Percentiles rank a stretch among this genome's conserved stretches.
Conservation (phyloP, 2,113 vertebrate genomes). For the Oryzias javanicus region DNA sequence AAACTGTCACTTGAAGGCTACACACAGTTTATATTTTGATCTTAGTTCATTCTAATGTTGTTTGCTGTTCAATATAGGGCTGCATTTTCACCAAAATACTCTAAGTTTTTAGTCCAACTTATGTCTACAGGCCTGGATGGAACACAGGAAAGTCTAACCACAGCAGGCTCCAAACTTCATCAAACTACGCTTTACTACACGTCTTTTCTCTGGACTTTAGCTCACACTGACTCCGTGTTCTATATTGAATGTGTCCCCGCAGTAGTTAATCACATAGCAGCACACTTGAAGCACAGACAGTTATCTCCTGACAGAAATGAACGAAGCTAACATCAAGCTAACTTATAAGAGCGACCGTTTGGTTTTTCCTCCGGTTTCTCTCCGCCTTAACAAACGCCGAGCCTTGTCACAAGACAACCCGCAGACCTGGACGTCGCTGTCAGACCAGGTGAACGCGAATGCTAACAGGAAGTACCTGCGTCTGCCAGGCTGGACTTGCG, state of each 20-base stretch:
- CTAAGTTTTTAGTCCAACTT: neutral
- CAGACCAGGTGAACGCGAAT: conserved; percentile 26
- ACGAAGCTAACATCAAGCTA: conserved; percentile 31
- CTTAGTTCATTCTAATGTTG: neutral
- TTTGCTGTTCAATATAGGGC: neutral
- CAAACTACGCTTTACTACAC: neutral
- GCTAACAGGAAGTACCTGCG: conserved; percentile 41
- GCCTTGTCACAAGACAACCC: neutral
- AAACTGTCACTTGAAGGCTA: conserved; percentile 1
- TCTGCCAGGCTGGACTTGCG: conserved; percentile 10
- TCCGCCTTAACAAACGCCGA: neutral
- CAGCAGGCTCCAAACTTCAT: conserved; percentile 1
- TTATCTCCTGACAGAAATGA: neutral
- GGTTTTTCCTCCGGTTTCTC: too few relatives aligned
- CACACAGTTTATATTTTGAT: neutral
- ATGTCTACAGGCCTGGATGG: conserved; percentile 34
- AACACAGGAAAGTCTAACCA: conserved; percentile 1
- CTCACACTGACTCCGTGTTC: neutral
- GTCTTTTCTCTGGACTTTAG: neutral
- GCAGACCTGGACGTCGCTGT: neutral
- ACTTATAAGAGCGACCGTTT: conserved; percentile 1
- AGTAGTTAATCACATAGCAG: too few relatives aligned
- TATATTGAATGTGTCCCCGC: too few relatives aligned
- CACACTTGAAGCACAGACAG: too few relatives aligned
- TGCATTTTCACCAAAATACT: neutral